These are phyloP conservation scores for Papilio dardanus DNA, from an alignment of 1,140 invertebrate species.

Conservation along the genomic window DNA sequence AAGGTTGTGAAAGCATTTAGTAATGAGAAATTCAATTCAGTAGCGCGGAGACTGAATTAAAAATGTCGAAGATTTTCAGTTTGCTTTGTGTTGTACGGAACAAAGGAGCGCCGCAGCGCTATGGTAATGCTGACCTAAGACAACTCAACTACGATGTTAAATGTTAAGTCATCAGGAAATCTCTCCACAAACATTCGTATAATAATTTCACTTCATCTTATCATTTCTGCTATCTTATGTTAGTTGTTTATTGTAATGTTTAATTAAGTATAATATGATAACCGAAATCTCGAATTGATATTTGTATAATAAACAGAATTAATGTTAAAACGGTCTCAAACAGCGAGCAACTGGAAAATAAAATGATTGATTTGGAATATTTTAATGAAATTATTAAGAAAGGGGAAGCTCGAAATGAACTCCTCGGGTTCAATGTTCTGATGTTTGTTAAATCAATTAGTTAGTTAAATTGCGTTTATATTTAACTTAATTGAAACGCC, in stretches of 20 bases:
- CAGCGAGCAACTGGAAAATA: not conserved
- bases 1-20: not conserved
- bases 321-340: not conserved
- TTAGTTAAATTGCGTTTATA: constrained; percentile 5
- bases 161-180: not conserved
- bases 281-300: not conserved
- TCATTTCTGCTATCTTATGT: not conserved
- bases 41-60: not conserved
- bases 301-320: not conserved
- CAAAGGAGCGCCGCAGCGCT: not conserved
- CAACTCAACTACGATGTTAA: not conserved
- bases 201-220: not conserved
- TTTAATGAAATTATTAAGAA: not conserved
- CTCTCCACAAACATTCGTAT: not conserved
- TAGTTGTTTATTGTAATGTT: no score
- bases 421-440: not conserved
- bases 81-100: not conserved
- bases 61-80: constrained; percentile 20
- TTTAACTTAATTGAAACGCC: not conserved
- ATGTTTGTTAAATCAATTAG: constrained; percentile 3
- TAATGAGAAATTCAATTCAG: not conserved
- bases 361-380: not conserved
- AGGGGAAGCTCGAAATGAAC: not conserved
- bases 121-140: not conserved
- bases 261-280: not conserved